Conservation (phyloP, 2,797 vertebrate species). For the Steatocranus sp. region DNA sequence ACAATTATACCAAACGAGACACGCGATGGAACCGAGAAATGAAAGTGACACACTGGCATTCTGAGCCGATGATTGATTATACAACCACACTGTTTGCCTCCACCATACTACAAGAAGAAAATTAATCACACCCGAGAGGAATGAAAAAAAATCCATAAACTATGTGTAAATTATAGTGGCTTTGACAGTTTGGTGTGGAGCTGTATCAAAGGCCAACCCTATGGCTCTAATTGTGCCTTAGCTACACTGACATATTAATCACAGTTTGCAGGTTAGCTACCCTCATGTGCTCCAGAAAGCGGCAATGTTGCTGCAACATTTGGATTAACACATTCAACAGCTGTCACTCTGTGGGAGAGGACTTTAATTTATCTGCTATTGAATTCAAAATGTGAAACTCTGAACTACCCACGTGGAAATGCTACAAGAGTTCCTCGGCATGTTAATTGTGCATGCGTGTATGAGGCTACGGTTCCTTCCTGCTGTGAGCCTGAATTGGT, state of each 20-base stretch:
- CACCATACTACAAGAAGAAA: background rate
- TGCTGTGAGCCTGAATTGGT: background rate
- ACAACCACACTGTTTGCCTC: background rate
- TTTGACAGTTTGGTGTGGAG: background rate
- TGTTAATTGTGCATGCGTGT: background rate
- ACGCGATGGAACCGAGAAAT: background rate
- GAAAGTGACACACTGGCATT: background rate
- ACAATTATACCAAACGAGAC: conserved; percentile 19
- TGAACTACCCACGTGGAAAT: background rate
- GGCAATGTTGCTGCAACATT: background rate
- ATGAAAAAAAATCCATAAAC: background rate
- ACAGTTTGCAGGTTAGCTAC: background rate
- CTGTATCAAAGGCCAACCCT: background rate
- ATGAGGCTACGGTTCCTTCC: background rate
- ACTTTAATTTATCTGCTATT: background rate
- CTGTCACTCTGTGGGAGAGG: background rate
- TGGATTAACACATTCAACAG: background rate
- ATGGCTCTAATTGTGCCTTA: background rate
- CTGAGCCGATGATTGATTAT: background rate
- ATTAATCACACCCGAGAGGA: background rate
- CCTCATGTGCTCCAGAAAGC: background rate
- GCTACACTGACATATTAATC: conserved; percentile 8
- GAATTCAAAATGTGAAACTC: background rate
- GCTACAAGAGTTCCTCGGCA: background rate
- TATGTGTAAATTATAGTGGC: background rate